Evolutionary conservation across 1,140 invertebrate genomes (phyloP).

Genomic region (Tetramorium simillimum): DNA sequence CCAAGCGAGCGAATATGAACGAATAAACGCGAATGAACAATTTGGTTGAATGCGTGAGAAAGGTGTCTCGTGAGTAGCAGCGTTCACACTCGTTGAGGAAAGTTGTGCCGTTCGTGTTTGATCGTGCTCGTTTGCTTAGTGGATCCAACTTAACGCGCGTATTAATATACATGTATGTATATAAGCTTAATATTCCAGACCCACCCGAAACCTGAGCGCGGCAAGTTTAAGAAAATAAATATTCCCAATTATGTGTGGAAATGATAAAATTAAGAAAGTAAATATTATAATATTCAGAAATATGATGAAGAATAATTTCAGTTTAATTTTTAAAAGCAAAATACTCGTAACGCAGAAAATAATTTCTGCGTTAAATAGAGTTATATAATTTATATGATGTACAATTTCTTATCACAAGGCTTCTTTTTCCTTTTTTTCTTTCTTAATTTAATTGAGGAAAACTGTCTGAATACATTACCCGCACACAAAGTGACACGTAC

Average conservation of each 20-base stretch:
- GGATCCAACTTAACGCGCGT: neutral
- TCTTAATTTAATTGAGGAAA: too few species aligned
- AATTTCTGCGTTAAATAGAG: too few species aligned
- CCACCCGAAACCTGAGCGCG: neutral
- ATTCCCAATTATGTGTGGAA: neutral
- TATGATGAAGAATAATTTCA: neutral
- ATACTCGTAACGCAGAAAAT: neutral
- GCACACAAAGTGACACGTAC: neutral
- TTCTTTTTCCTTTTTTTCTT: too few species aligned
- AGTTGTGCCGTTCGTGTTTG: neutral
- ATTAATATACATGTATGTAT: neutral
- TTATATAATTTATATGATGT: too few species aligned
- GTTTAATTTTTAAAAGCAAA: neutral
- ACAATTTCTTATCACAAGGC: too few species aligned
- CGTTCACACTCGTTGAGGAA: neutral
- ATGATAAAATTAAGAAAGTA: neutral
- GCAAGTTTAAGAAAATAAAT: neutral
- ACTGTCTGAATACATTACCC: neutral
- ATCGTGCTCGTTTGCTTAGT: neutral
- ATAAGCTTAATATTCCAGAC: neutral
- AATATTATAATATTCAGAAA: neutral
- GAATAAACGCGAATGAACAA: conserved; percentile 5
- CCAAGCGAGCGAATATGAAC: neutral
- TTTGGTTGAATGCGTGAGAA: neutral
- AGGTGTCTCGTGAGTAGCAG: neutral